Base-by-base conservation (phyloP, 2,888 invertebrate species). In the Horisme vitalbata region DNA sequence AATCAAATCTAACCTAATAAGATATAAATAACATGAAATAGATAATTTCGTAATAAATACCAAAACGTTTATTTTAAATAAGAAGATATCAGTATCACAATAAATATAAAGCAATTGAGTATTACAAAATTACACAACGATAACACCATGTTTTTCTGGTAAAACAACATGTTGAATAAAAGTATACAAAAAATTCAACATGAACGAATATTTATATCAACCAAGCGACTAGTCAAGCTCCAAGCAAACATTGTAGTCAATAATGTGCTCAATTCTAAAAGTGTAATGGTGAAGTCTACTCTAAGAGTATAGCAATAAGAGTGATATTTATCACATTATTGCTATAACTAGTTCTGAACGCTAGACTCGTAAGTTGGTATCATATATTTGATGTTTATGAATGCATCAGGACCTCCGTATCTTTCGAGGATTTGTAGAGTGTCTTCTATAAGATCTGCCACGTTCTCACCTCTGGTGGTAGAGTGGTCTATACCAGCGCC, bases 341-440 rank as follows among this genome's bases (percentile, higher is more conserved):
- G 18, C 1, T 18, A 18, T 4, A 30, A 6, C 55, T 88, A 95
- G 84, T 96, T 95, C 66, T 94, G 90, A 65, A 95, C 93, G 71
- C 96, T 96, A 0, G 98, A 98, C 79, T 99, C 98, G 73, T 99
- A 99, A 4, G 98, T 98, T 0, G 99, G 99, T 60, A 99, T 94
- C 93, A 99, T 96, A 81, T 99, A 99, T 83, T 99, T 99, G 68
- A 99, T 99, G 81, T 99, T 99, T 65, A 98, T 98, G 76, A 97
- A 98, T 1, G 99, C 98, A 77, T 98, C 97, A 55, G 97, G 96
- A 3, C 99, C 99, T 1, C 99, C 99, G 70, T 96, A 95, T 65
- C 93, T 91, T 79, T 99, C 99, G 54, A 99, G 89, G 32, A 96
- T 91, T 84, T 98, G 97, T 38, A 99, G 88, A 0, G 98, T 98